phyloP scores from a whole-genome alignment of 2,797 vertebrate species.

The Sebastes matsubarae region DNA sequence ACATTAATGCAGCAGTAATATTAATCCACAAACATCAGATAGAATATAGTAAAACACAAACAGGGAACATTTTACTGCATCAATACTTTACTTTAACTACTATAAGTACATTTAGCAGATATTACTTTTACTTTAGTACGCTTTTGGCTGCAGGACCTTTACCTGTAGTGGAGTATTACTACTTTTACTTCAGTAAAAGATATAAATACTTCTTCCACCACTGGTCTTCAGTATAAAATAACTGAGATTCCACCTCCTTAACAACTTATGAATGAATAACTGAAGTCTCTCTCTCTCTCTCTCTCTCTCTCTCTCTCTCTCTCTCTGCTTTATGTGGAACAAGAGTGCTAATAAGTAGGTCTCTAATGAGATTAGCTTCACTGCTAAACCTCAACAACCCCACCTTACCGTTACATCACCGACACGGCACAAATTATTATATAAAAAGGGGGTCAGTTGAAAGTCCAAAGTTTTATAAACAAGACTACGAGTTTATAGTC shows the following conservation, averaged over 20 bases:
- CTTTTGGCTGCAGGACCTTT: neutral
- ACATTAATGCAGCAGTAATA: too few relatives aligned
- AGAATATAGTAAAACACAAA: too few relatives aligned
- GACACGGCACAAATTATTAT: neutral
- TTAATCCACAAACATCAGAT: too few relatives aligned
- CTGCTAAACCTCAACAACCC: slow-evolving; percentile 15
- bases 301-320: neutral
- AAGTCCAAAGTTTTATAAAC: neutral
- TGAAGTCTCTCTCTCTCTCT: neutral
- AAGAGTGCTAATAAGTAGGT: slow-evolving; percentile 33
- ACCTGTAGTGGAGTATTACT: neutral
- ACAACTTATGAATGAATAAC: neutral
- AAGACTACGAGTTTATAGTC: neutral
- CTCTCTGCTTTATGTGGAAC: slow-evolving; percentile 13
- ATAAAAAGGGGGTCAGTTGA: neutral
- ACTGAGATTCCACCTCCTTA: neutral
- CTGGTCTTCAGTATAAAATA: neutral
- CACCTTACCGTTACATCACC: slow-evolving; percentile 32
- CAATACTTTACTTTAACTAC: neutral
- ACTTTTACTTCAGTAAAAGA: neutral
- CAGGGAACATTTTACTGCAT: neutral
- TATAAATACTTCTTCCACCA: neutral
- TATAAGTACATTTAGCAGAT: too few relatives aligned
- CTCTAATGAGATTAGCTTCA: slow-evolving; percentile 57
- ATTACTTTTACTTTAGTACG: neutral